Conservation (phyloP, 1,140 invertebrate genomes). For the Elymnias hypermnestra region DNA sequence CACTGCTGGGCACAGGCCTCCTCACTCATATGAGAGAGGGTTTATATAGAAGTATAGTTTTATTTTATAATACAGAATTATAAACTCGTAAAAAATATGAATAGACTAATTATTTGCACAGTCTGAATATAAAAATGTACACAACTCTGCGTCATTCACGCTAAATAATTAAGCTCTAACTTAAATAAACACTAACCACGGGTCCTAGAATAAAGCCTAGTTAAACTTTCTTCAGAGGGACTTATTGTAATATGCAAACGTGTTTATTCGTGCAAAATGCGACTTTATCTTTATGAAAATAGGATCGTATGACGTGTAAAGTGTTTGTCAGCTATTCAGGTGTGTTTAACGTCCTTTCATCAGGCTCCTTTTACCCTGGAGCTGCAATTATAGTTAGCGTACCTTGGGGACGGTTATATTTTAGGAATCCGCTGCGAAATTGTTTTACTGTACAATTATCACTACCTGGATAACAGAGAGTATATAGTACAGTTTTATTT, state of each 20-base stretch:
- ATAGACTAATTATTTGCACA: no score
- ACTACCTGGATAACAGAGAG: no score
- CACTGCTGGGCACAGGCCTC: no score
- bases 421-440: neutral
- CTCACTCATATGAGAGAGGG: no score
- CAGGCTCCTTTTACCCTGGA: conserved; percentile 12
- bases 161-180: neutral
- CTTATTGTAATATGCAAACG: conserved; percentile 3
- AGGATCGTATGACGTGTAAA: neutral
- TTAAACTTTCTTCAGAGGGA: conserved; percentile 3
- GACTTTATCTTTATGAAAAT: neutral
- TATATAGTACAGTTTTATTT: no score
- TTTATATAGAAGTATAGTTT: no score
- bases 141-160: neutral
- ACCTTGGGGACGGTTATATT: conserved; percentile 9
- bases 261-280: neutral
- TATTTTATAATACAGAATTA: no score
- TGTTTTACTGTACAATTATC: no score
- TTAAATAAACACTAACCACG: conserved; percentile 4
- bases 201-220: conserved; percentile 2
- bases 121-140: no score
- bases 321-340: conserved; percentile 10
- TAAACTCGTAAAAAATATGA: no score
- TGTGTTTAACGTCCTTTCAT: conserved; percentile 16
- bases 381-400: conserved; percentile 20